phyloP scores from a whole-genome alignment of 2,888 invertebrate genomes.

The Heteropelma amictum region DNA sequence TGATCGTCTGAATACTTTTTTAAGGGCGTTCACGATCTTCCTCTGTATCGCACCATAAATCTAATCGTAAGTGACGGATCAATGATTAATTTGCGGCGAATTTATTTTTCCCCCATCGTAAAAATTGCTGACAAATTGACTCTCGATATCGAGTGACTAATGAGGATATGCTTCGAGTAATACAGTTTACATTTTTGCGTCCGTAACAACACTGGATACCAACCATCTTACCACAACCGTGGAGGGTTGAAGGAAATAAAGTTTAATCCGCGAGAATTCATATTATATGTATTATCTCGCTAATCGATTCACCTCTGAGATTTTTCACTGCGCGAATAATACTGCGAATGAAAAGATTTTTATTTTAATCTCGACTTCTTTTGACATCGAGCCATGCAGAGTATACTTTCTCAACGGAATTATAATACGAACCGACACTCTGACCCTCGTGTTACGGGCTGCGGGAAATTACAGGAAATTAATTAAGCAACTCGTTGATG shows the following conservation, averaged over 20 bases:
- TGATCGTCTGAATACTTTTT: too few relatives aligned
- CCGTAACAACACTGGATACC: too few relatives aligned
- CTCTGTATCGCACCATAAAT: too few relatives aligned
- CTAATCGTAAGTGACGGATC: too few relatives aligned
- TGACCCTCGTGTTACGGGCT: slow-evolving; percentile 16
- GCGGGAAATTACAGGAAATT: slow-evolving; percentile 43
- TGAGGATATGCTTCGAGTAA: too few relatives aligned
- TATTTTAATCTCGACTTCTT: slow-evolving; percentile 17
- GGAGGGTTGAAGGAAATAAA: background rate
- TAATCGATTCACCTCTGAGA: background rate
- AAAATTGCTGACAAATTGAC: too few relatives aligned
- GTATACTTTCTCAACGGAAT: slow-evolving; percentile 5
- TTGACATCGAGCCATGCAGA: slow-evolving; percentile 18
- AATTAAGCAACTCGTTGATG: slow-evolving; percentile 52
- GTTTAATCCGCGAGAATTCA: background rate
- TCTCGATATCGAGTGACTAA: too few relatives aligned
- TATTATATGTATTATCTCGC: background rate
- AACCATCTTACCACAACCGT: too few relatives aligned
- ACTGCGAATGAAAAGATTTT: slow-evolving; percentile 7
- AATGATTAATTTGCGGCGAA: too few relatives aligned
- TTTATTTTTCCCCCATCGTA: too few relatives aligned
- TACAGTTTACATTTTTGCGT: too few relatives aligned
- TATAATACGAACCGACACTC: background rate
- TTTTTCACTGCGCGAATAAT: background rate
- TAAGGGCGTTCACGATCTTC: too few relatives aligned